Conservation (phyloP, 2,113 vertebrate genomes). For the Pterophyllum scalare region DNA sequence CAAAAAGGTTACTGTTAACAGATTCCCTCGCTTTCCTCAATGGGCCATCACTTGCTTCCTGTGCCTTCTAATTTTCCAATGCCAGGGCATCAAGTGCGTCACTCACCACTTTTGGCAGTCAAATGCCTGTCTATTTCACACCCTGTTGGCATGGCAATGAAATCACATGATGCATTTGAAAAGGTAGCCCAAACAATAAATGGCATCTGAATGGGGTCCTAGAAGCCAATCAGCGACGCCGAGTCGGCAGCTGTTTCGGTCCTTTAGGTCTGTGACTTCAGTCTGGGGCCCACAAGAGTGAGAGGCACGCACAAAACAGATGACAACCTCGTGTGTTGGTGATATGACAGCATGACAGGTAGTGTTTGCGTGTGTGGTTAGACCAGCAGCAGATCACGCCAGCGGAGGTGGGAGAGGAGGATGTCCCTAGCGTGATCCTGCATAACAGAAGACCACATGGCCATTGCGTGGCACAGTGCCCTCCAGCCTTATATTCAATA, state of each 20-base stretch:
- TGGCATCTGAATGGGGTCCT: constrained; percentile 30
- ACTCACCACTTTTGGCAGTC: constrained; percentile 54
- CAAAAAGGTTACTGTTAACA: constrained; percentile 84
- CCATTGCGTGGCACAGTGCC: constrained; percentile 56
- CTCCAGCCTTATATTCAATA: constrained; percentile 51
- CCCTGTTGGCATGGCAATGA: constrained; percentile 62
- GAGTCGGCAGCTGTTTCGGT: constrained; percentile 19
- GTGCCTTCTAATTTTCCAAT: constrained; percentile 81
- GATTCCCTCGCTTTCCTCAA: constrained; percentile 79
- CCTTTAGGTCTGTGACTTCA: constrained; percentile 10
- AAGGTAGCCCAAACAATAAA: constrained; percentile 61
- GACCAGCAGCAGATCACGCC: constrained; percentile 61
- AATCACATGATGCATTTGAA: constrained; percentile 62
- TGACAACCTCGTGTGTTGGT: constrained; percentile 52
- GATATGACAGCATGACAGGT: constrained; percentile 53
- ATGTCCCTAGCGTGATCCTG: constrained; percentile 61
- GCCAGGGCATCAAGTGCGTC: constrained; percentile 76
- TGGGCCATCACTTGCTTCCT: constrained; percentile 75
- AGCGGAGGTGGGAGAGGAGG: constrained; percentile 43
- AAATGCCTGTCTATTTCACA: constrained; percentile 52
- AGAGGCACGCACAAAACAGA: constrained; percentile 53
- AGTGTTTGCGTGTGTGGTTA: neutral
- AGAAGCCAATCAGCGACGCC: constrained; percentile 46
- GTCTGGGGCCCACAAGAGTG: constrained; percentile 28
- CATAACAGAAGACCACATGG: constrained; percentile 65